Evolutionary conservation across 2,113 vertebrate species (phyloP), one percentile per base, ranked within the genome.

Genomic region (Caracal caracal): DNA sequence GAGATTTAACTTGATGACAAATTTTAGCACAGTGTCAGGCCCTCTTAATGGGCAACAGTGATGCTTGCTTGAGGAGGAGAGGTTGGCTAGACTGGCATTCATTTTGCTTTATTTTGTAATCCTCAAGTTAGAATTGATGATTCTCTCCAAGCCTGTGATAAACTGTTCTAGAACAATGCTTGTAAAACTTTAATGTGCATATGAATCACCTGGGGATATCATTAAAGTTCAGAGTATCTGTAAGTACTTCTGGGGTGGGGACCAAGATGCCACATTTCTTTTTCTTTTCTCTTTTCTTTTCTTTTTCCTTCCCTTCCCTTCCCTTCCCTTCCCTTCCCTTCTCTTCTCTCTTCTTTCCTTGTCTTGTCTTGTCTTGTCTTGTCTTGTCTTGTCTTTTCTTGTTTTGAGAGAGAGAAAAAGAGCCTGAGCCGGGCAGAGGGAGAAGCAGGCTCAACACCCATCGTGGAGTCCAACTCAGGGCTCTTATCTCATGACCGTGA

Each of bases 51-150:
- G 63, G 26, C 83, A 93, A 9, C 28, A 19, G 37, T 17, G 26
- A 53, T 61, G 17, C 30, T 68, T 93, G 86, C 33, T 88, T 94
- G 40, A 49, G 70, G 68, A 81, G 30, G 61, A 78, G 24, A 83
- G 35, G 5, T 73, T 83, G n/a, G 35, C 37, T 24, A 79, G 2
- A 28, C 35, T 96, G 43, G 68, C 35, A 51, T 81, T 96, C 70
- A 19, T 92, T 97, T 90, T 84, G 70, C 28, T 93, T 81, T 84
- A 20, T 92, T 95, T 81, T 95, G 81, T 73, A 47, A 94, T 78
- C 88, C 65, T 94, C 51, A 66, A 73, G 20, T 89, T 90, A 75
- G 75, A 83, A 37, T 51, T 70, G 63, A 63, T 63, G 71, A 70
- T 80, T 83, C 47, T 83, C 30, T 59, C 78, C 93, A 70, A 92